These are phyloP conservation scores for Podarcis raffonei DNA, from an alignment of 2,113 vertebrate genomes.

Conservation along the genomic window DNA sequence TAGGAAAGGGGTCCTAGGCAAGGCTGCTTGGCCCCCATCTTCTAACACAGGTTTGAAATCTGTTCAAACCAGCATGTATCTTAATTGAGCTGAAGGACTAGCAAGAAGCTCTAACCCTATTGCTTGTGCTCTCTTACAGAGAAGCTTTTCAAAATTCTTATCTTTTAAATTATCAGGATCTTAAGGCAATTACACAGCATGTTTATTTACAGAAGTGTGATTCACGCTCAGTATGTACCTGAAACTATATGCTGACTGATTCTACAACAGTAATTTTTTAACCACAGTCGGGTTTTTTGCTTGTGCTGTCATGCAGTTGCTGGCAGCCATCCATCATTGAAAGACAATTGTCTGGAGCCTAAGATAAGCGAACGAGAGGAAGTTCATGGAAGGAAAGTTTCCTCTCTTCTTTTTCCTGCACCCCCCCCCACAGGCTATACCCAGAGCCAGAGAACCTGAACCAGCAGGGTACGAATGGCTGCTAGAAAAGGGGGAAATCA, in stretches of 20 bases:
- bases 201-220: constrained; percentile 8
- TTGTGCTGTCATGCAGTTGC: accelerated
- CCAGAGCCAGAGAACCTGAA: no score
- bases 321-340: background rate
- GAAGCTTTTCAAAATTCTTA: constrained; percentile 17
- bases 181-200: constrained; percentile 11
- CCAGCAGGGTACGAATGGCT: no score
- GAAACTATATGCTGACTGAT: background rate
- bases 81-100: background rate
- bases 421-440: no score
- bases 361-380: background rate
- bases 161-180: constrained; percentile 31
- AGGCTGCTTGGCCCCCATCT: background rate
- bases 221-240: background rate
- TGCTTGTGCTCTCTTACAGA: background rate
- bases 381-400: background rate
- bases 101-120: background rate
- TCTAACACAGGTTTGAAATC: background rate
- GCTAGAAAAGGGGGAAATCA: no score
- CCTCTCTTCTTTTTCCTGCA: background rate
- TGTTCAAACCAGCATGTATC: background rate
- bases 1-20: no score
- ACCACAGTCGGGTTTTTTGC: background rate
- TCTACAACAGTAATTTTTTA: background rate
- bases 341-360: background rate